Evolutionary conservation across 1,140 invertebrate genomes (phyloP).

Genomic region (Monomorium pharaonis): DNA sequence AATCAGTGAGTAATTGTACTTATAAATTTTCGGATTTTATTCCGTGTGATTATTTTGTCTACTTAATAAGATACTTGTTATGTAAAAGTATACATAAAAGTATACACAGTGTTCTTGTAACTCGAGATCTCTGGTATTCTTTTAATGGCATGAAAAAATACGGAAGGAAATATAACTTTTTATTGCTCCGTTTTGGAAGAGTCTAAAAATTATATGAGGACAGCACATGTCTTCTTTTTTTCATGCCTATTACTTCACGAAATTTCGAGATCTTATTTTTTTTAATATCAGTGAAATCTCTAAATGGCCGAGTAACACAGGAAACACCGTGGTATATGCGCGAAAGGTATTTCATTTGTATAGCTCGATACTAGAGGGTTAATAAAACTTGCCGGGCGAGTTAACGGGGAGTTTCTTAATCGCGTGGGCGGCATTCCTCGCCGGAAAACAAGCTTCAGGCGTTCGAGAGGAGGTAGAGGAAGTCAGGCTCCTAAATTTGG

Average conservation of each 20-base stretch:
- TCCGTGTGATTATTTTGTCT: neutral
- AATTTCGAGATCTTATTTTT: no score
- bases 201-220: no score
- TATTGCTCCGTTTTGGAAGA: no score
- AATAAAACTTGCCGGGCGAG: constrained; percentile 21
- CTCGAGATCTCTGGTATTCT: no score
- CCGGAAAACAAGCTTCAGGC: constrained; percentile 32
- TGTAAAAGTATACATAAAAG: neutral
- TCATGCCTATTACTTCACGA: no score
- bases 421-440: constrained; percentile 59
- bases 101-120: no score
- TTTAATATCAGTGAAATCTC: no score
- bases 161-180: no score
- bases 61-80: neutral
- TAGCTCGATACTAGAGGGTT: neutral
- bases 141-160: no score
- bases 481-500: constrained; percentile 66
- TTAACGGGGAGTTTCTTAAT: constrained; percentile 66
- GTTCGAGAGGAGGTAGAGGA: constrained; percentile 35
- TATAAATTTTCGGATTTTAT: neutral
- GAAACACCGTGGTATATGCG: no score
- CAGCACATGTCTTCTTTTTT: no score
- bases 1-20: neutral
- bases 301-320: no score
- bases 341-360: constrained; percentile 3